Evolutionary conservation across 2,113 vertebrate genomes (phyloP).

Genomic region (Indri indri): DNA sequence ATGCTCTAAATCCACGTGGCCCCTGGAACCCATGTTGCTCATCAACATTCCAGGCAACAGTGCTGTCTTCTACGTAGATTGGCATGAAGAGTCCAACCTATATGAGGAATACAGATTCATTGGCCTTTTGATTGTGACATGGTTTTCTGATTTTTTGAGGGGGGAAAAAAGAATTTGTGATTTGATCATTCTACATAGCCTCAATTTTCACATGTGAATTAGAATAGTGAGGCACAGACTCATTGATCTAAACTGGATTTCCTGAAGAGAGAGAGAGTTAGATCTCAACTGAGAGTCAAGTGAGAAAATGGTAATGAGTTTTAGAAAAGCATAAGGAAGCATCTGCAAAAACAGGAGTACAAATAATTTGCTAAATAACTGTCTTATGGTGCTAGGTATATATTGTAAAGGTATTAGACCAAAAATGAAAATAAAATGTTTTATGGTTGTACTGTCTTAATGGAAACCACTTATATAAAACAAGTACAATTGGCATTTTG

Average conservation of each 20-base stretch:
- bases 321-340: background rate
- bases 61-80: background rate
- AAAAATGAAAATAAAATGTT: background rate
- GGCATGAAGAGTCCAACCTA: background rate
- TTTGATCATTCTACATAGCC: background rate
- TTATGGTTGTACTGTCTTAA: background rate
- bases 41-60: accelerated
- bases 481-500: conserved; percentile 11
- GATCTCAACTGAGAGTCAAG: background rate
- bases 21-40: background rate
- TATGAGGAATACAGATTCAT: background rate
- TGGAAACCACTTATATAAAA: conserved; percentile 8
- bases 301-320: background rate
- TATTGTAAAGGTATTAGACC: background rate
- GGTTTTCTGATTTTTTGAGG: background rate
- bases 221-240: background rate
- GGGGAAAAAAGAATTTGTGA: background rate
- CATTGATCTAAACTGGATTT: background rate
- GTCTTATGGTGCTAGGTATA: background rate
- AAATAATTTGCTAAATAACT: background rate
- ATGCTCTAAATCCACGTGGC: background rate
- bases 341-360: background rate
- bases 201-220: background rate
- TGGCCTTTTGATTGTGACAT: background rate
- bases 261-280: background rate